These are phyloP conservation scores for Heterotis niloticus DNA, from an alignment of 2,113 vertebrate species.

Conservation along the genomic window DNA sequence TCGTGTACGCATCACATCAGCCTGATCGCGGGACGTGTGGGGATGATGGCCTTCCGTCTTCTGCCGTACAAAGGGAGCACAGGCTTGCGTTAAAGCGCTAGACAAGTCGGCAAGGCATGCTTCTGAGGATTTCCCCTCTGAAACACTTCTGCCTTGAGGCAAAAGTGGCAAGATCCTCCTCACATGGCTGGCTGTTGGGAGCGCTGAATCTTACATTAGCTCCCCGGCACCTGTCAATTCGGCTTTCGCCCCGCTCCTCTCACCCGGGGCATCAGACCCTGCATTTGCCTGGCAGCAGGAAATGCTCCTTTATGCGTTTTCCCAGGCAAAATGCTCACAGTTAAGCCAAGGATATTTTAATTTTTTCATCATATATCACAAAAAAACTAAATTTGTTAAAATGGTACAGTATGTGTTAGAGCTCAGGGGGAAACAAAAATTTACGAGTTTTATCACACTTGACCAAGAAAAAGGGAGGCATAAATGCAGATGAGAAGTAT, in stretches of 20 bases:
- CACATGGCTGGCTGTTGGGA: neutral
- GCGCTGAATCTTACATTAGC: neutral
- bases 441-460: no score
- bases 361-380: no score
- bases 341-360: no score
- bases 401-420: no score
- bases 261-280: neutral
- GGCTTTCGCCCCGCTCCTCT: neutral
- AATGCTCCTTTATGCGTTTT: neutral
- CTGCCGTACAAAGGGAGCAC: neutral
- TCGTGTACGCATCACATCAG: neutral
- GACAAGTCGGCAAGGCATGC: neutral
- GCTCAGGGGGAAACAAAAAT: no score
- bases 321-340: no score
- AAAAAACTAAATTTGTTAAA: no score
- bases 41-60: neutral
- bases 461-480: no score
- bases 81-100: neutral
- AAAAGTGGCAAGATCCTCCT: neutral
- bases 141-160: constrained; percentile 14
- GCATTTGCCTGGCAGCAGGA: neutral
- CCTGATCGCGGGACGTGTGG: neutral
- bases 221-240: neutral
- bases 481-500: no score
- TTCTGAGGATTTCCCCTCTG: constrained; percentile 3